phyloP scores from a whole-genome alignment of 2,113 vertebrate species.

The Delphinapterus leucas region DNA sequence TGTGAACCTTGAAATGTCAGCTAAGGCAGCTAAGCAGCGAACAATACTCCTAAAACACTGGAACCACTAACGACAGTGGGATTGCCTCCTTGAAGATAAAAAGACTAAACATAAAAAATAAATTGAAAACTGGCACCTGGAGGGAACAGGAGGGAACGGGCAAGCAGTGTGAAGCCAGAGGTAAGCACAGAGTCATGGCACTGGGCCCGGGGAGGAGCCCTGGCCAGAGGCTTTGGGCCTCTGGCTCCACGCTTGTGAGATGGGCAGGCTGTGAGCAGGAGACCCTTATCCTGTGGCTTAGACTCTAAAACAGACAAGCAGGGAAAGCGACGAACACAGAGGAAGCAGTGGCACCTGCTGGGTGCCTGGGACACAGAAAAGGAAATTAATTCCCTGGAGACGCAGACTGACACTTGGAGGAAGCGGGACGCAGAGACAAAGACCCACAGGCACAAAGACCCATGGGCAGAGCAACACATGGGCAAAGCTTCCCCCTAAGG shows the following conservation, averaged over 20 bases:
- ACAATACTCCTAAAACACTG: too few relatives aligned
- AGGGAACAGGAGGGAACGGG: fast-evolving
- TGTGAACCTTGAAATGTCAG: fast-evolving
- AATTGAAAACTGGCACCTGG: background rate
- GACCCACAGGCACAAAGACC: background rate
- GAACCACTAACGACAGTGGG: fast-evolving
- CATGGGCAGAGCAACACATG: background rate
- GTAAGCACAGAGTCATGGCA: background rate
- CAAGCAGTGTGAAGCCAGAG: fast-evolving
- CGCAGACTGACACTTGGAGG: background rate
- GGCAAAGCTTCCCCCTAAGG: background rate
- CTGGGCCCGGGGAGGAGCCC: fast-evolving
- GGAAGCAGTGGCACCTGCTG: background rate
- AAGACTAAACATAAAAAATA: background rate
- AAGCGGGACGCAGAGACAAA: background rate
- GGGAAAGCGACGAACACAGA: background rate
- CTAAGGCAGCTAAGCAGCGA: background rate
- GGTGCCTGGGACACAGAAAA: background rate
- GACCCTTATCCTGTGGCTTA: background rate
- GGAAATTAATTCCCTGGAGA: background rate
- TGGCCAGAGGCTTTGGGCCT: background rate
- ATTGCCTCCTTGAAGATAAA: fast-evolving
- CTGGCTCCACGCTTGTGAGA: background rate
- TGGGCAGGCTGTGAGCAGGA: too few relatives aligned
- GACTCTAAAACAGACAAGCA: background rate